Evolutionary conservation across 2,888 invertebrate genomes (phyloP), one percentile per base, ranked within the genome.

Genomic region (Eulithis prunata): DNA sequence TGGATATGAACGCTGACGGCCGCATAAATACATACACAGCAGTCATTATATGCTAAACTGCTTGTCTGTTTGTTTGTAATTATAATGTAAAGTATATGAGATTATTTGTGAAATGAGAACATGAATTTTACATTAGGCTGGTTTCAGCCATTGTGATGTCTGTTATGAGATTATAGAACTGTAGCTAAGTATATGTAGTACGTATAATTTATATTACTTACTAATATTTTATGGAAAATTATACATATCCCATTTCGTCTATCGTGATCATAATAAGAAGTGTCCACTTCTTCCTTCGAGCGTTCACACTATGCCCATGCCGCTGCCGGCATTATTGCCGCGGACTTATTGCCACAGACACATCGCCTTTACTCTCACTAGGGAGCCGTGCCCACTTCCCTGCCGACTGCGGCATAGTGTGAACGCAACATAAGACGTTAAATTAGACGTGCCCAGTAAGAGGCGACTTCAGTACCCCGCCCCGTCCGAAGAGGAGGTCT

Each of bases 131-230:
- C 61, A 68, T 68, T 36, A 61, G 21, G 53, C 45, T 36, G 54
- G 32, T 51, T 52, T 62, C 57, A 54, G 57, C 60, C 61, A 68
- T 68, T 68, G 64, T 68, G 58, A 64, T 68, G 68, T 64, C 64
- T 47, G 32, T 56, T 57, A 57, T 41, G 52, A 57, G 43, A 57
- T 60, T 57, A 63, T 52, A 32, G 41, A 41, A 41, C 10, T 43
- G 13, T 53, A 41, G 11, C 21, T 21, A 21, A 21, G 21, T 21
- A 21, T 1, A 21, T 21, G 21, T 21, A 21, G 3, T 43, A 21
- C 5, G 47, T 41, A 41, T 49, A 14, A 38, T 14, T 14, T 54
- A 3, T 43, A 51, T 57, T 21, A 21, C 1, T 1, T 21, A 21
- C 21, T 62, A 21, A 57, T 64, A 64, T 57, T 45, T 58, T 54